Base-by-base conservation (phyloP, 2,797 vertebrate species). In the Nasua narica region DNA sequence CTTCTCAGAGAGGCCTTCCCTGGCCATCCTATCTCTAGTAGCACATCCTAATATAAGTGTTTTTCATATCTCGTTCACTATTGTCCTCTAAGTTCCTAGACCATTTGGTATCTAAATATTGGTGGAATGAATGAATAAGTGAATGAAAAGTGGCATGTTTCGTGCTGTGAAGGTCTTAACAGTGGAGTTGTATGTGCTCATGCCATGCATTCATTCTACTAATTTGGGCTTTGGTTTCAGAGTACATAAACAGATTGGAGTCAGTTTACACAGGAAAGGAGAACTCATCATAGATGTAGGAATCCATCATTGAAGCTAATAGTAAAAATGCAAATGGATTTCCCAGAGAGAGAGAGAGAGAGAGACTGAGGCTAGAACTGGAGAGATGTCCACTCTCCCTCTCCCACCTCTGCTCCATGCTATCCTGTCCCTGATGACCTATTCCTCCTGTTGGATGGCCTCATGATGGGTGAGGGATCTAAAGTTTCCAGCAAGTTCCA, bases 141-240 rank as follows among this genome's bases (percentile, higher is more conserved):
- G 52, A 60, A n/a, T 15, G 0, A 50, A 46, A 79, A 70, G n/a
- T 35, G 9, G 48, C 8, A 12, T 23, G 14, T 56, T 60, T 81
- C 48, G 46, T 92, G 60, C 23, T 32, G 2, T 91, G 15, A 21
- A 46, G 43, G 15, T 23, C 29, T 76, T 81, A 50, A 46, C 56
- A 88, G 1, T 46, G 40, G 23, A 83, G 15, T 67, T 54, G 58
- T n/a, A 74, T 2, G 8, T 1, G 1, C 27, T 46, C 43, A 46
- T 18, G 23, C 35, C 76, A 52, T 9, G 0, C 11, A 21, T 25
- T 79, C 29, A 43, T 79, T 52, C 56, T 79, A n/a, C 46, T 83
- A 19, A 87, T 35, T 43, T 54, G 54, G 32, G 46, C n/a, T 87
- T 79, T 90, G 83, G 35, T 90, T 84, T 90, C 52, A 70, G 85